Evolutionary conservation across 2,797 vertebrate species (phyloP), one percentile per base, ranked within the genome.

Genomic region (Falco naumanni): DNA sequence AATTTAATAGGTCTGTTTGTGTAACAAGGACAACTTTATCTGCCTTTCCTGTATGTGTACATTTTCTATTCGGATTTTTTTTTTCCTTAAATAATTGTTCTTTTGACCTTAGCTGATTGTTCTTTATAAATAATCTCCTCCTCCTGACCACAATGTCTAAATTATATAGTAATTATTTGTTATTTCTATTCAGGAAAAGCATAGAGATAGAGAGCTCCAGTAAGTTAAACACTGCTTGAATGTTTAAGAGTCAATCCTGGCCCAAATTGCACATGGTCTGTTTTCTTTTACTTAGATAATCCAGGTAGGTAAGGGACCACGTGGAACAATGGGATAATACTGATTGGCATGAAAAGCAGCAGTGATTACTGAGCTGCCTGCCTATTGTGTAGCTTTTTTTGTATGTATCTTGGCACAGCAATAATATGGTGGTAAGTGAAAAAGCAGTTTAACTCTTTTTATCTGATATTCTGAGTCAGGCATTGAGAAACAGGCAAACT

Each of bases 211-310:
- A 84, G 39, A 84, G 45, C 57, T 92, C 11, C 29, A 11, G 11
- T 45, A 84, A 87, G 37, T 56, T 93, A 90, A 90, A 92, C 33
- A 85, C 70, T 61, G 31, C 24, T 57, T 77, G 68, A 93, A 74
- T 47, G 39, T 20, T 69, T 71, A 91, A 37, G 61, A 93, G 87
- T 91, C 78, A 87, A 7, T 84, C 71, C 39, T 9, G 5, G 50
- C 57, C 70, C 60, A 92, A 80, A 95, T 64, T 93, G 66, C 66
- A 39, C 39, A 29, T 15, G 14, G 85, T 82, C 84, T 93, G 83
- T 91, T 96, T 96, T 84, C 56, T 76, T 89, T 95, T 64, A 24
- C 74, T 89, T 70, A 92, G 81, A 94, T 93, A 96, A 97, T 92
- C 25, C 78, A 83, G 51, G 90, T 78, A 75, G 84, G 93, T 95